Evolutionary conservation across 92 coral and sea anemone species (phyloP), one percentile per base, ranked within the genome.

Genomic region (Palythoa caribaeorum): DNA sequence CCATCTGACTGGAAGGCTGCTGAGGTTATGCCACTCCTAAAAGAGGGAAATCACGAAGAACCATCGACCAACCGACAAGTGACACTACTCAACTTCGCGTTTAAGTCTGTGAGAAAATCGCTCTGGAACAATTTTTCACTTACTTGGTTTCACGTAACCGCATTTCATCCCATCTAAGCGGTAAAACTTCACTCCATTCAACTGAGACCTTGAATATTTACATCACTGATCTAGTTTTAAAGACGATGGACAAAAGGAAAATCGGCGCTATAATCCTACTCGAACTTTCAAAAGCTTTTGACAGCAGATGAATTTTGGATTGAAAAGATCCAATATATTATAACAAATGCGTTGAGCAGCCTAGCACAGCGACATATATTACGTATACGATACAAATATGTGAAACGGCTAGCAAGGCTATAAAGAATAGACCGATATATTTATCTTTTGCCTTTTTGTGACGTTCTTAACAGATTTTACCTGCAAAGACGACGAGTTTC

Each of bases 401-500:
- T n/a, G n/a, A n/a, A n/a, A n/a, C n/a, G 28, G 28, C 28, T 28
- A 28, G 28, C 28, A 28, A 28, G 28, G 28, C 28, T 28, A 28
- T 28, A 28, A 28, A 28, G 28, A 28, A 28, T 28, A 28, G 28
- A 28, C 28, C 28, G 28, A 28, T 28, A 28, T 28, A 28, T 28
- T 28, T 28, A 28, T 28, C 28, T 28, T 28, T 28, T 28, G 28
- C 28, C 28, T 28, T 28, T 28, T 28, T 28, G 28, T 28, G 28
- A 28, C 28, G 28, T 28, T 28, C 28, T 28, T 28, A 28, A 28
- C 39, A 94, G 96, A 81, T 19, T 76, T 83, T 79, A 39, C 60
- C 44, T 94, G 97, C 39, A 38, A 54, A 19, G 70, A 36, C 74
- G 84, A 87, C 68, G 76, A 92, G 63, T 94, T 90, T 71, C 89